Evolutionary conservation across 2,888 invertebrate genomes (phyloP).

Genomic region (Chironomus tentans): DNA sequence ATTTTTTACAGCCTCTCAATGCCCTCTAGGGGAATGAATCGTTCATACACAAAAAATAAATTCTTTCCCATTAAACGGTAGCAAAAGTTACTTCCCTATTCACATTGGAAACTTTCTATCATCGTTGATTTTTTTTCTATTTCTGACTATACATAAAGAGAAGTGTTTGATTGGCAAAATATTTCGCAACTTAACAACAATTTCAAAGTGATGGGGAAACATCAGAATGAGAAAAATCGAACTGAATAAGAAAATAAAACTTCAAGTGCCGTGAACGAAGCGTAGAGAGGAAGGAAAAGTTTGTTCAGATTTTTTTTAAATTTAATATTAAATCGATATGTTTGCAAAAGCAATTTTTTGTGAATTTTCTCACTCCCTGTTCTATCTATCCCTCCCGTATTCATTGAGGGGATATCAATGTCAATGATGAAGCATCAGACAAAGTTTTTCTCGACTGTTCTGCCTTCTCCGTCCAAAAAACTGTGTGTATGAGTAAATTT

Average conservation of each 20-base stretch:
- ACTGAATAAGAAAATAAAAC: too few species aligned
- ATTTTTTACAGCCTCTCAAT: not conserved
- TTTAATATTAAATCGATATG: slow-evolving; percentile 24
- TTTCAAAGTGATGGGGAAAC: not conserved
- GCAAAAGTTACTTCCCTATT: slow-evolving; percentile 1
- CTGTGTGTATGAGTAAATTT: slow-evolving; percentile 4
- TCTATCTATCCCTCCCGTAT: not conserved
- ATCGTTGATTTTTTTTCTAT: not conserved
- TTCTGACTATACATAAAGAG: not conserved
- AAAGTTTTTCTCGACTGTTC: slow-evolving; percentile 1
- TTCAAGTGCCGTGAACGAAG: not conserved
- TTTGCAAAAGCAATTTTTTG: not conserved
- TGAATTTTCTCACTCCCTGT: not conserved
- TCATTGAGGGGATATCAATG: slow-evolving; percentile 16
- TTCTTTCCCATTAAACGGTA: slow-evolving; percentile 7
- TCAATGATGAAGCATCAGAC: slow-evolving; percentile 5
- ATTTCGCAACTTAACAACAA: slow-evolving; percentile 2
- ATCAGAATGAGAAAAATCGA: too few species aligned
- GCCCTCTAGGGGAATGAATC: not conserved
- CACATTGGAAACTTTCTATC: not conserved
- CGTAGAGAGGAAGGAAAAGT: not conserved
- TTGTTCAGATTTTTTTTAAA: slow-evolving; percentile 1
- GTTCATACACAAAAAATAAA: not conserved
- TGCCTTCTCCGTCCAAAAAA: not conserved
- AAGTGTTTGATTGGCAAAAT: slow-evolving; percentile 23